These are phyloP conservation scores for Aurelia aurita complex sp. Pacific DNA, from an alignment of 30 jellyfish, hydroid and myxozoan genomes.

Conservation along the genomic window DNA sequence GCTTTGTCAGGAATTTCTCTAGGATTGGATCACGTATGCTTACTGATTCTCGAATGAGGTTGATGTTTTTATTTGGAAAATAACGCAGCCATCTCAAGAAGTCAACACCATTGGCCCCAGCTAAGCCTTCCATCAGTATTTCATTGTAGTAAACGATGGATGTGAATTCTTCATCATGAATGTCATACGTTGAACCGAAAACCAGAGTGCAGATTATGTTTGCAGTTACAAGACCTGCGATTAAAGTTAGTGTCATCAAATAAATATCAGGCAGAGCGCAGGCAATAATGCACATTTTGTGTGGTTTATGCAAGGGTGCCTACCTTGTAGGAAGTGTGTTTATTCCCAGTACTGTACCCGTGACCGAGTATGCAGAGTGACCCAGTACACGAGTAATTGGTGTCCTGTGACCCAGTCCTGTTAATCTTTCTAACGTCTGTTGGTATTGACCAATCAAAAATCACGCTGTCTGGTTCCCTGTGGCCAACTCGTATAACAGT, in stretches of 20 bases:
- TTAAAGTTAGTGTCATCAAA: not conserved
- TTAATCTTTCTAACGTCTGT: no score
- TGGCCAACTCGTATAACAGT: not conserved
- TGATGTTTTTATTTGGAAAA: conserved; percentile 37
- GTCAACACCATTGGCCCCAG: conserved; percentile 36
- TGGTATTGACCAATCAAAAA: no score
- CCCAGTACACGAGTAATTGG: no score
- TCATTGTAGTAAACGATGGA: conserved; percentile 3
- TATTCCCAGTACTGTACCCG: no score
- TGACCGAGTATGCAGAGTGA: no score
- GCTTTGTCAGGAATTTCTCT: conserved; percentile 27
- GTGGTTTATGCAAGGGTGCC: not conserved
- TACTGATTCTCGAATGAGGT: conserved; percentile 10
- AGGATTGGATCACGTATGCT: conserved; percentile 53
- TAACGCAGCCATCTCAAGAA: conserved; percentile 40
- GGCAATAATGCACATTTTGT: not conserved
- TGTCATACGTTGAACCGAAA: conserved; percentile 18
- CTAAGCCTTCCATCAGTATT: conserved; percentile 16
- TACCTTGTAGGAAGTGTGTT: not conserved
- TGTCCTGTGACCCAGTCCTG: no score
- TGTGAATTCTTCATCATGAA: conserved; percentile 35
- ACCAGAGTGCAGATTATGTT: conserved; percentile 14
- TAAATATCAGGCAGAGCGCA: not conserved
- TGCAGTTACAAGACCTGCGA: conserved; percentile 1
- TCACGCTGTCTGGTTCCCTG: no score